phyloP scores from a whole-genome alignment of 2,888 invertebrate genomes.

The Orchesellides sinensis region DNA sequence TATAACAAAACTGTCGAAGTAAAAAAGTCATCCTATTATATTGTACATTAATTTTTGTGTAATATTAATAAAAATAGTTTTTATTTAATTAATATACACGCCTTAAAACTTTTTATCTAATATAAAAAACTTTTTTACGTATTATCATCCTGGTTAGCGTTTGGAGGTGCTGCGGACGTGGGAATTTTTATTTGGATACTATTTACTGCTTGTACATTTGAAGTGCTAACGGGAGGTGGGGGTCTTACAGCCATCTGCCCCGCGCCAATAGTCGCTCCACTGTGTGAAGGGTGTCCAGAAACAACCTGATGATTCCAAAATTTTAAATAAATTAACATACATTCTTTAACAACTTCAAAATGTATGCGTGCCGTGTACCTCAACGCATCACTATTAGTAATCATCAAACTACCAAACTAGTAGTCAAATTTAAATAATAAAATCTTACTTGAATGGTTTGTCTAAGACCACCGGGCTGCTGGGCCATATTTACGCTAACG shows the following conservation, averaged over 20 bases:
- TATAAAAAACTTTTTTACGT: background rate
- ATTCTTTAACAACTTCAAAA: background rate
- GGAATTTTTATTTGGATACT: slow-evolving; percentile 40
- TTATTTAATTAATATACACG: too few relatives aligned
- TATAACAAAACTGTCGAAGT: slow-evolving; percentile 4
- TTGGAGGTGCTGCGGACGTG: background rate
- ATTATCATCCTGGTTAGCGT: background rate
- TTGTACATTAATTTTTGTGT: too few relatives aligned
- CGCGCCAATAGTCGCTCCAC: slow-evolving; percentile 18
- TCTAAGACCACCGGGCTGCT: slow-evolving; percentile 30
- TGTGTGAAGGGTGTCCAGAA: slow-evolving; percentile 38
- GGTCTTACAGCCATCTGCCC: slow-evolving; percentile 23
- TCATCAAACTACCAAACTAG: background rate
- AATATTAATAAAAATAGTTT: background rate
- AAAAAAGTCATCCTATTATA: too few relatives aligned
- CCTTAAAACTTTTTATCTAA: too few relatives aligned
- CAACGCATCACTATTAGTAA: background rate
- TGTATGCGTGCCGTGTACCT: background rate
- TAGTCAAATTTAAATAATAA: background rate
- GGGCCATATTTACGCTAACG: slow-evolving; percentile 49
- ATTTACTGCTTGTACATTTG: slow-evolving; percentile 17
- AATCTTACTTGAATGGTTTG: slow-evolving; percentile 52
- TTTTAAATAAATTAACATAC: background rate
- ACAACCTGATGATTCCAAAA: slow-evolving; percentile 25
- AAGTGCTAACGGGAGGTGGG: background rate